Base-by-base conservation (phyloP, 2,888 invertebrate species). In the Drosophila borealis region DNA sequence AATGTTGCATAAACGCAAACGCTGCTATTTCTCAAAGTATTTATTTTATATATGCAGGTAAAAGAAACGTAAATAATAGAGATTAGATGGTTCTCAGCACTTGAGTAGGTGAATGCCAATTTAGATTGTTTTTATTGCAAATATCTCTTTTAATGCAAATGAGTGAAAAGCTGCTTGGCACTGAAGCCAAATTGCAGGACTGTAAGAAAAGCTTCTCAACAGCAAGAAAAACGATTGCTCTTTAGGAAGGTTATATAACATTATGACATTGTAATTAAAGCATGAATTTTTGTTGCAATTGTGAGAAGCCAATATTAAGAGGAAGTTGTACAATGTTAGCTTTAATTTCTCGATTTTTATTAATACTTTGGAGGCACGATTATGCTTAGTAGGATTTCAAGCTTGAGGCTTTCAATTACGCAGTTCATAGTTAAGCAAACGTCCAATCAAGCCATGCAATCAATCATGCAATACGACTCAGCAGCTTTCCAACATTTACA, bases 391-490 rank as follows among this genome's bases (percentile, higher is more conserved):
- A 11, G 11, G 8, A 29, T 37, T 29, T 41, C 0, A 4, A 11
- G n/a, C 34, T 25, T 14, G 9, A n/a, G n/a, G 11, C 21, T 36
- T 67, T 60, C 55, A 29, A 46, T 54, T 49, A 42, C 29, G 42
- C n/a, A 56, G 39, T 50, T 49, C 25, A 50, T 33, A 41, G 46
- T 48, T 54, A 53, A 66, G 25, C 41, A 46, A 44, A 65, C 19
- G 14, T 29, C 29, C 66, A 72, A 77, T 78, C 76, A 46, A 74
- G 68, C 62, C 37, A 25, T 51, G 46, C 64, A 69, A 80, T 76
- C 78, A 83, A 81, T 81, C 78, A 70, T 67, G 54, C 57, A 77
- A 83, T 87, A 68, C 48, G 2, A 29, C 29, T n/a, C 60, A 46
- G 74, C 81, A 78, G 56, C 59, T 50, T 60, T 39, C 50, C 46